A percentile compares a stretch with the other conserved stretches of the same genome.
phyloP scores from a whole-genome alignment of 2,797 vertebrate genomes.

The Lithobates sylvaticus region DNA sequence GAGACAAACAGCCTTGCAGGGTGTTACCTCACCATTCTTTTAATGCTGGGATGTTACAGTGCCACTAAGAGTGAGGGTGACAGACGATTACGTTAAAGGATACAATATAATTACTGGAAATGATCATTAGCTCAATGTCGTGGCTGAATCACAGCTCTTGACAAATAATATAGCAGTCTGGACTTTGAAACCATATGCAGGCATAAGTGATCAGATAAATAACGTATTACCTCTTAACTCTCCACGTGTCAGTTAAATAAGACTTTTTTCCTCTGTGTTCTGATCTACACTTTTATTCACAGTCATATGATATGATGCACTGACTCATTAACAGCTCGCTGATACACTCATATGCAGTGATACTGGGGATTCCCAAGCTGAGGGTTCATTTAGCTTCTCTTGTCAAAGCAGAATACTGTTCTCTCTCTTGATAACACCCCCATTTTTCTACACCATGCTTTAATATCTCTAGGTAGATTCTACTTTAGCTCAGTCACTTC shows the following conservation, averaged over 20 bases:
- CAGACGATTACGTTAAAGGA: not conserved
- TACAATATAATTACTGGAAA: constrained; percentile 1
- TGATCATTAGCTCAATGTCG: not conserved
- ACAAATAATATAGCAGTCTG: not conserved
- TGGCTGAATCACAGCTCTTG: not conserved
- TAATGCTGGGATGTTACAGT: not conserved
- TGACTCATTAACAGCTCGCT: not conserved
- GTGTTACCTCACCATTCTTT: not conserved
- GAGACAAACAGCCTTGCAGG: not conserved
- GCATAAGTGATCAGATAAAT: not conserved
- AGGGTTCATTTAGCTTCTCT: not conserved
- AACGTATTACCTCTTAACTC: not conserved
- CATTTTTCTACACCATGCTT: too few relatives aligned
- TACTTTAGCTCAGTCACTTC: too few relatives aligned
- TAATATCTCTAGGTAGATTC: too few relatives aligned
- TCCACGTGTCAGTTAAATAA: not conserved
- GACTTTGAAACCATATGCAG: not conserved
- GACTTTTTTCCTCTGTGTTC: not conserved
- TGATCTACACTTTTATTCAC: not conserved
- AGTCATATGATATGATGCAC: constrained; percentile 14
- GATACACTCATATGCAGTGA: not conserved
- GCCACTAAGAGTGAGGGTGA: not conserved
- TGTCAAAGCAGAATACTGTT: not conserved
- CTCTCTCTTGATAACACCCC: too few relatives aligned
- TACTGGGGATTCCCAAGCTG: constrained; percentile 3